Evolutionary conservation across 2,888 invertebrate species (phyloP).

Genomic region (Parascotia fuliginaria): DNA sequence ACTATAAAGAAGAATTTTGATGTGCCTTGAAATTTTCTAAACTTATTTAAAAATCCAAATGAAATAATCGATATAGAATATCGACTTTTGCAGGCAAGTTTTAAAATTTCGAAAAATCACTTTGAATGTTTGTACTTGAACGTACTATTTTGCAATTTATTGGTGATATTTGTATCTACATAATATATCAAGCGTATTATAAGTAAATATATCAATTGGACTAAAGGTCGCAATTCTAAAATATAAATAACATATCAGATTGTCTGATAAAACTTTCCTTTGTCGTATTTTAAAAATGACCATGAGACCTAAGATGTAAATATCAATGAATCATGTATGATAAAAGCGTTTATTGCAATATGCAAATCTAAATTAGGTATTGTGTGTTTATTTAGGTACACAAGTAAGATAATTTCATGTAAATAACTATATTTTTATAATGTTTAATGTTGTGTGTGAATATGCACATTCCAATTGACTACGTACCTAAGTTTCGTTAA

Average conservation of each 20-base stretch:
- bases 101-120: neutral
- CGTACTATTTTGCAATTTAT: too few species aligned
- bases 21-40: constrained; percentile 31
- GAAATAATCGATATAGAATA: constrained; percentile 1
- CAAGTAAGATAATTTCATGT: neutral
- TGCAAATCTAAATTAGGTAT: neutral
- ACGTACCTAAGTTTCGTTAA: constrained; percentile 39
- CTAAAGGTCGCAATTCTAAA: too few species aligned
- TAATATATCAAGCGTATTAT: too few species aligned
- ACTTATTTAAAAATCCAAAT: constrained; percentile 7
- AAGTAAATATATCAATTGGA: too few species aligned
- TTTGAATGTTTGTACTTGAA: neutral
- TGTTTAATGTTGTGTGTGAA: constrained; percentile 17
- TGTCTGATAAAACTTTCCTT: too few species aligned
- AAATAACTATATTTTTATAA: constrained; percentile 32
- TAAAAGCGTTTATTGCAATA: neutral
- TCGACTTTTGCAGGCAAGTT: neutral
- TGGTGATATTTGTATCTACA: too few species aligned
- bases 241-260: too few species aligned
- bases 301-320: too few species aligned
- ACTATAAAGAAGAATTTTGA: constrained; percentile 25
- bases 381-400: neutral
- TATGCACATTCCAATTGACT: constrained; percentile 48
- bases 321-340: neutral
- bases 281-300: too few species aligned